phyloP scores from a whole-genome alignment of 2,113 vertebrate species.

The Carassius gibelio region DNA sequence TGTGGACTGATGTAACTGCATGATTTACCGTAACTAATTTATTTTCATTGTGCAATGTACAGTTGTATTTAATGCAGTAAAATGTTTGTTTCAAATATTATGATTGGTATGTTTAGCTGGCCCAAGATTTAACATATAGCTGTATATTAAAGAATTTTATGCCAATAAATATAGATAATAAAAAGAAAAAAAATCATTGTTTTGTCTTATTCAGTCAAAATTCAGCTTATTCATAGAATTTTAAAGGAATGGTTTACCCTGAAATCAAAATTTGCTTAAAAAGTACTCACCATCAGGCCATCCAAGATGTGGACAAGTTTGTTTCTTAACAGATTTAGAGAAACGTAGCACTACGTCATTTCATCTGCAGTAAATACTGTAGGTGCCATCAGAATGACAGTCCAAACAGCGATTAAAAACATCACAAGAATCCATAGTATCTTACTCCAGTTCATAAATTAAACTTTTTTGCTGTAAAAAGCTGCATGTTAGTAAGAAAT shows the following conservation, averaged over 20 bases:
- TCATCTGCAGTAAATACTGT: neutral
- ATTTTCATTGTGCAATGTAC: neutral
- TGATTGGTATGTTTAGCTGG: neutral
- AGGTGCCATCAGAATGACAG: no score
- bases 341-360: neutral
- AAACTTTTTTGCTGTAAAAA: no score
- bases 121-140: neutral
- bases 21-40: constrained; percentile 33
- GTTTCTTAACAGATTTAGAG: neutral
- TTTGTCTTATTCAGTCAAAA: neutral
- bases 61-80: neutral
- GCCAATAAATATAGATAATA: constrained; percentile 24
- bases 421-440: no score
- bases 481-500: no score
- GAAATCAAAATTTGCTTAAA: no score
- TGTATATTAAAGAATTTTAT: constrained; percentile 1
- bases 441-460: no score
- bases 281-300: no score
- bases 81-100: neutral
- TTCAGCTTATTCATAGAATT: no score
- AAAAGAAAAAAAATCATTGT: neutral
- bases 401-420: no score
- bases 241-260: no score
- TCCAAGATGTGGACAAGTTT: neutral
- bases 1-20: neutral